Evolutionary conservation across 2,797 vertebrate genomes (phyloP).

Genomic region (Borostomias antarcticus): DNA sequence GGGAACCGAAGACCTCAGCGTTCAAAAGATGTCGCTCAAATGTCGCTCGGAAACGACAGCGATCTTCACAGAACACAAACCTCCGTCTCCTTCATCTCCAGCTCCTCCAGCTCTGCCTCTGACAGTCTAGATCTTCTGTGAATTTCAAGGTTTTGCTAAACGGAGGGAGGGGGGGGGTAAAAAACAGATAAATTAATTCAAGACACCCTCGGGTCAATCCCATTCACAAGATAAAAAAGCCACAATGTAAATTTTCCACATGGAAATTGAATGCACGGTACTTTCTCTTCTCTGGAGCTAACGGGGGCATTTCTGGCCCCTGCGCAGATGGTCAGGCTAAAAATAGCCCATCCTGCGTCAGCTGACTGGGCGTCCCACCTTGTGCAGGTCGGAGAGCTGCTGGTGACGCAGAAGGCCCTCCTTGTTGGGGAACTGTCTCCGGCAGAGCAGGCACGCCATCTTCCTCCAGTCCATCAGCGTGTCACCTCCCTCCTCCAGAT

Average conservation of each 20-base stretch:
- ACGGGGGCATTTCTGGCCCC: background rate
- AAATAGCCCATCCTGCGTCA: constrained; percentile 45
- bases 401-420: constrained; percentile 89
- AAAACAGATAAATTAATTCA: constrained; percentile 19
- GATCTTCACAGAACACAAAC: constrained; percentile 54
- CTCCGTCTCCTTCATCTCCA: constrained; percentile 90
- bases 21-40: background rate
- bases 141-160: constrained; percentile 93
- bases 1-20: background rate
- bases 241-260: background rate
- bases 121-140: constrained; percentile 83
- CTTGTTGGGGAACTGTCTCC: constrained; percentile 89
- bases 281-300: background rate
- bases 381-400: constrained; percentile 94
- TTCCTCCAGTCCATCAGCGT: constrained; percentile 91
- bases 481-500: constrained; percentile 76
- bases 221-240: background rate
- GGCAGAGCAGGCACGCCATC: constrained; percentile 90
- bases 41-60: background rate
- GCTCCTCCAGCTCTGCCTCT: constrained; percentile 87
- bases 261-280: background rate
- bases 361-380: constrained; percentile 75
- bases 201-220: background rate
- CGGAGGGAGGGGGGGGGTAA: too few relatives aligned
- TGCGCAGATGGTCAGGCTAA: constrained; percentile 53